Conservation (phyloP, 2,797 vertebrate genomes). For the Anguilla marmorata region DNA sequence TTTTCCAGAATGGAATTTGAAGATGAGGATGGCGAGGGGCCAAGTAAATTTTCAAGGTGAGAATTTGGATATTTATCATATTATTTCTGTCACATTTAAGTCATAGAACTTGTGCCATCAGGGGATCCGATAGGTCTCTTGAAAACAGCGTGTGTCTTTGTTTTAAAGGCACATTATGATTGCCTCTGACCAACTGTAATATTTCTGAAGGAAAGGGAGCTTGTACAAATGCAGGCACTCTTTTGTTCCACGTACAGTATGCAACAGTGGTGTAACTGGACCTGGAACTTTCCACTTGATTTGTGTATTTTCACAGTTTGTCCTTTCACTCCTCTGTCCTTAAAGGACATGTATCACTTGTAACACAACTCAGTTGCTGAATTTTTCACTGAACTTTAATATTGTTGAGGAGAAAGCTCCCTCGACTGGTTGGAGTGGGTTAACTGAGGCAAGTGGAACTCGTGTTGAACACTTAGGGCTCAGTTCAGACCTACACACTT, state of each 20-base stretch:
- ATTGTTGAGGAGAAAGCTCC: slow-evolving; percentile 54
- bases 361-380: slow-evolving; percentile 35
- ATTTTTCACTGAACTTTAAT: slow-evolving; percentile 39
- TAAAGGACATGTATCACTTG: slow-evolving; percentile 48
- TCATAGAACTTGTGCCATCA: background rate
- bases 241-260: background rate
- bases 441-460: background rate
- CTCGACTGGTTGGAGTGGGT: slow-evolving; percentile 57
- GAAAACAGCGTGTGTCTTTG: background rate
- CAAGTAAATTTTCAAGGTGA: slow-evolving; percentile 83
- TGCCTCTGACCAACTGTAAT: background rate
- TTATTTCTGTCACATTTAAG: background rate
- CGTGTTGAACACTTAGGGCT: background rate
- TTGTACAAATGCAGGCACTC: background rate
- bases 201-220: background rate
- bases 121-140: background rate
- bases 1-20: slow-evolving; percentile 78
- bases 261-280: background rate
- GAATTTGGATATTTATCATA: slow-evolving; percentile 31
- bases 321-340: slow-evolving; percentile 33
- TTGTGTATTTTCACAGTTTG: background rate
- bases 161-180: background rate
- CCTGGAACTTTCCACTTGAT: background rate
- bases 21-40: slow-evolving; percentile 79
- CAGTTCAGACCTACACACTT: background rate